Conservation (phyloP, 92 coral and sea anemone species). For the Palythoa grandiflora region DNA sequence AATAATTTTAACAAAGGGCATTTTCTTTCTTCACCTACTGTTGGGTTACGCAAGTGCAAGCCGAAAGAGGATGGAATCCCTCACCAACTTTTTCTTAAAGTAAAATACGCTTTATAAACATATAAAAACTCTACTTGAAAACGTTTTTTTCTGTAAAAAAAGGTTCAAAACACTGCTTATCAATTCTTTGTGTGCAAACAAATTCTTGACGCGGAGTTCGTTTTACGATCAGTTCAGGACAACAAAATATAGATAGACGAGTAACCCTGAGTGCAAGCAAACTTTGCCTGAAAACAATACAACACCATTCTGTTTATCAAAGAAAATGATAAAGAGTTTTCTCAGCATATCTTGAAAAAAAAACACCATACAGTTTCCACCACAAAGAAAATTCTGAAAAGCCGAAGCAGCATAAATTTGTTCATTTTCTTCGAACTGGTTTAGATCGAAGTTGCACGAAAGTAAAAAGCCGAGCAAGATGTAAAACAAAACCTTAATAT, state of each 20-base stretch:
- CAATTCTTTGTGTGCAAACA: conserved; percentile 2
- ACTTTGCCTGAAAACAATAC: conserved; percentile 2
- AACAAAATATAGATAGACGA: background rate
- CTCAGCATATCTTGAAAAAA: background rate
- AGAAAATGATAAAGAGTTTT: background rate
- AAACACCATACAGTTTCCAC: background rate
- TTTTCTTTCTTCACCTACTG: conserved; percentile 3
- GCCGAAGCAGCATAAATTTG: conserved; percentile 48
- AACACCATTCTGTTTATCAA: background rate
- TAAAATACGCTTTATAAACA: background rate
- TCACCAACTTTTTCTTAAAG: background rate
- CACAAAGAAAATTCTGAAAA: conserved; percentile 23
- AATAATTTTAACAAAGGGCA: conserved; percentile 15
- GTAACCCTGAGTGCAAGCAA: background rate
- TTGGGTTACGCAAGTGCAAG: conserved; percentile 34
- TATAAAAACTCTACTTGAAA: background rate
- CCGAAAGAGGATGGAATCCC: background rate
- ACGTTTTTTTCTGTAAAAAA: background rate
- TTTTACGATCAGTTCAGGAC: conserved; percentile 39
- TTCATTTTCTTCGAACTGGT: conserved; percentile 30
- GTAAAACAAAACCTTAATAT: background rate
- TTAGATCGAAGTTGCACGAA: conserved; percentile 40
- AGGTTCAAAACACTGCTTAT: background rate
- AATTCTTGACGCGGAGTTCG: background rate
- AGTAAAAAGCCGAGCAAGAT: background rate